Evolutionary conservation across 2,797 vertebrate genomes (phyloP), one percentile per base, ranked within the genome.

Genomic region (Muscicapa comitata): DNA sequence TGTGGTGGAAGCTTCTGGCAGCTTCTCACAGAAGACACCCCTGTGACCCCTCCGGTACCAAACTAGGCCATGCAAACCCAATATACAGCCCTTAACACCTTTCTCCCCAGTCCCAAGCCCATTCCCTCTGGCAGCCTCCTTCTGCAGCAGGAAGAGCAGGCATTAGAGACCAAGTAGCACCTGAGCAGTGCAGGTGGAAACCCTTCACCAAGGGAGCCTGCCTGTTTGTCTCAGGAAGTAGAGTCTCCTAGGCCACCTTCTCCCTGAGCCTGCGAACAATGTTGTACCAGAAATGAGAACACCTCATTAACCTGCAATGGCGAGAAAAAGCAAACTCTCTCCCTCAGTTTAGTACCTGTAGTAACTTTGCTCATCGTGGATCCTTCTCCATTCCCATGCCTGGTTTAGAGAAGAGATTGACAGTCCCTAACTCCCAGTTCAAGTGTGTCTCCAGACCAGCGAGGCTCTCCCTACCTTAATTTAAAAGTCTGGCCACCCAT

Each of bases 191-290:
- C 47, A 40, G 40, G 20, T 42, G 55, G 59, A 88, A 66, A n/a
- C 9, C 13, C 3, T 42, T 54, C 15, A 23, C 35, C 71, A 23
- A 16, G 13, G 2, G 3, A 66, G 9, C 0, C 50, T 76, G 37
- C 4, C 25, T 23, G 4, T 9, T 43, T 48, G 28, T 3, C 70
- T 47, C 11, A 9, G 24, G 29, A 54, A 71, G 26, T 10, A 47
- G 48, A 73, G 6, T 24, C 50, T 42, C 35, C 26, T 29, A 8
- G 23, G 25, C 45, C 38, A 9, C 31, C 28, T 54, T 29, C 26
- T 77, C 58, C 28, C 25, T 5, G 19, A 67, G 35, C 17, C 31
- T 6, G 5, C 0, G 0, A 83, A 62, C 28, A 61, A 1, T 1
- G 0, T 7, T 26, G 24, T 10, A 24, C 11, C 42, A 53, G 24